Percentiles rank a stretch among this genome's conserved stretches.
Conservation (phyloP, 2,797 vertebrate species). For the Peromyscus melanophrys region DNA sequence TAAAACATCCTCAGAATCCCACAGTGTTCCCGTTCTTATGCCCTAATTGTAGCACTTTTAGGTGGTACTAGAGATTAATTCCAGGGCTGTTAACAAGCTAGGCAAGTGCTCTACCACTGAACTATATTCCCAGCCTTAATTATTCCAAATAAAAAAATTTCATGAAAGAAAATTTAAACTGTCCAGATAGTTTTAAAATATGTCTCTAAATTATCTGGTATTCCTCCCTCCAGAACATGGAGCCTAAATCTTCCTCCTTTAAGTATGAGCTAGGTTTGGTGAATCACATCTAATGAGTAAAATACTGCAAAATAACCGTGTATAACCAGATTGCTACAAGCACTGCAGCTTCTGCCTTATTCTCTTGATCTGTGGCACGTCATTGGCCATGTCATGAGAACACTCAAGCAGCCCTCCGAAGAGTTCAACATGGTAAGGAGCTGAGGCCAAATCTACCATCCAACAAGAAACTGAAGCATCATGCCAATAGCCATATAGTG, state of each 20-base stretch:
- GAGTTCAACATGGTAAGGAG: background rate
- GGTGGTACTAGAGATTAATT: background rate
- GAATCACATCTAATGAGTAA: background rate
- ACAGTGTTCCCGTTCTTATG: background rate
- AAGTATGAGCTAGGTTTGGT: background rate
- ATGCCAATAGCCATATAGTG: background rate
- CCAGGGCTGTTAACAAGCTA: background rate
- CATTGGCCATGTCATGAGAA: background rate
- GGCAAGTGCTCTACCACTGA: background rate
- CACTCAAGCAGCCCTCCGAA: background rate
- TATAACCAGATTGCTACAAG: background rate
- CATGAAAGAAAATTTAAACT: background rate
- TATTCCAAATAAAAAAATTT: background rate
- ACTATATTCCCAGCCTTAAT: background rate
- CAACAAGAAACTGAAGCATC: background rate
- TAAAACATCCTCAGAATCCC: background rate
- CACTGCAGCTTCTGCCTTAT: background rate
- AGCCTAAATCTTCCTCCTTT: background rate
- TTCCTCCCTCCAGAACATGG: background rate
- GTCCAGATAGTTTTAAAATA: conserved; percentile 33
- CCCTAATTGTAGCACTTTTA: background rate
- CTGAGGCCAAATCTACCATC: background rate
- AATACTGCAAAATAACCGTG: background rate
- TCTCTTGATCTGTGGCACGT: background rate
- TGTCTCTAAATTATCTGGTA: background rate